Percentiles rank a stretch among this genome's conserved stretches.
Conservation (phyloP, 2,797 vertebrate genomes). For the Glossophaga mutica region DNA sequence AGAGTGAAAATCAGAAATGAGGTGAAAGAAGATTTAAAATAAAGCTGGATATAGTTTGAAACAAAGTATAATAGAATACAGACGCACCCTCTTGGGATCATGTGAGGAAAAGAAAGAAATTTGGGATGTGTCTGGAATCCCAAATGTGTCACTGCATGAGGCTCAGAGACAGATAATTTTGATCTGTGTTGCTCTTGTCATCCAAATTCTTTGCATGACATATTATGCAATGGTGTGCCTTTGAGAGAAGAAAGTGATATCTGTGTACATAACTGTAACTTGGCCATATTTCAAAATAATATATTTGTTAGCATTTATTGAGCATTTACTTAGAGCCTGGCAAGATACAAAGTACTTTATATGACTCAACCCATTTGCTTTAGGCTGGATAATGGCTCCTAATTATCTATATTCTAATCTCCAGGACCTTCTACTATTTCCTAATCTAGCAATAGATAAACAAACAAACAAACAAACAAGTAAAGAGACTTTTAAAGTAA, state of each 20-base stretch:
- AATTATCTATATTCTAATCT: background rate
- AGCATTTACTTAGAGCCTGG: background rate
- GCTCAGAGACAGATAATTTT: background rate
- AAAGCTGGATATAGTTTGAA: background rate
- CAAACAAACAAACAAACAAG: no score
- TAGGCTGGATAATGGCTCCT: background rate
- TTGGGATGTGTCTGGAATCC: background rate
- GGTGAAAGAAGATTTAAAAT: background rate
- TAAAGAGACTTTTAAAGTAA: background rate
- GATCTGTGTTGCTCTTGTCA: background rate
- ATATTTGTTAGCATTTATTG: background rate
- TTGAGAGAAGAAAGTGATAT: background rate
- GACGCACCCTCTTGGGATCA: background rate
- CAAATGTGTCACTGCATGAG: background rate
- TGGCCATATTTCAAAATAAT: background rate
- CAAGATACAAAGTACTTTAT: background rate
- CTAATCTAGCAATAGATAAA: background rate
- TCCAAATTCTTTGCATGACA: background rate
- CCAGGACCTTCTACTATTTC: background rate
- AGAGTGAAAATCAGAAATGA: background rate
- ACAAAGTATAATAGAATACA: background rate
- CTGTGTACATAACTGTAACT: background rate
- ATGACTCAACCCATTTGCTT: background rate
- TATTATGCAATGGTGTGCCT: background rate
- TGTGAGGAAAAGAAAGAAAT: background rate